These are phyloP conservation scores for Conger conger DNA, from an alignment of 2,113 vertebrate species.

Conservation along the genomic window DNA sequence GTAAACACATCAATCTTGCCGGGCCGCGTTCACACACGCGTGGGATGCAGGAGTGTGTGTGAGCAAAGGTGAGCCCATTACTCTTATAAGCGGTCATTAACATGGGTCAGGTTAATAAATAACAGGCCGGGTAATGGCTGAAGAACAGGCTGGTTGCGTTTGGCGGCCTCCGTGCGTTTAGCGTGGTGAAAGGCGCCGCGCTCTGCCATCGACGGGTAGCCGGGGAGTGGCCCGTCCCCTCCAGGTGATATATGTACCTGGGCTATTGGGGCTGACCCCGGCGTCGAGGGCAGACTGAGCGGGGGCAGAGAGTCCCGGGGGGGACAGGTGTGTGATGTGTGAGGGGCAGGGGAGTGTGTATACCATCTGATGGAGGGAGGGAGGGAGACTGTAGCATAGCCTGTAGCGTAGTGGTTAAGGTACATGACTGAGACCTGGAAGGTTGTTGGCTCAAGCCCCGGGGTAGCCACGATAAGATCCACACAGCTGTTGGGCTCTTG, in stretches of 20 bases:
- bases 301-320: neutral
- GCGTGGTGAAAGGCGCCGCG: conserved; percentile 14
- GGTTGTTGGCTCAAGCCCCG: no score
- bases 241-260: neutral
- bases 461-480: no score
- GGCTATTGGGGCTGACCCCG: neutral
- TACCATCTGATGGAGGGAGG: neutral
- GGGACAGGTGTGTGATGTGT: neutral
- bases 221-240: neutral
- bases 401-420: no score
- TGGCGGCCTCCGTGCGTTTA: neutral
- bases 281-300: neutral
- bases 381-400: no score
- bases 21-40: conserved; percentile 9
- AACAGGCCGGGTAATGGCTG: conserved; percentile 26
- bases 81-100: conserved; percentile 59
- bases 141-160: conserved; percentile 12
- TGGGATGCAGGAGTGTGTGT: neutral
- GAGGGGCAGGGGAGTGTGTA: neutral
- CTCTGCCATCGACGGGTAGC: neutral
- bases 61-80: conserved; percentile 54
- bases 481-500: no score
- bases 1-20: conserved; percentile 56
- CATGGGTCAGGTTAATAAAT: conserved; percentile 56
- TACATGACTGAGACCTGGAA: no score